phyloP scores from a whole-genome alignment of 1,140 invertebrate genomes.

The Holotrichia oblita region DNA sequence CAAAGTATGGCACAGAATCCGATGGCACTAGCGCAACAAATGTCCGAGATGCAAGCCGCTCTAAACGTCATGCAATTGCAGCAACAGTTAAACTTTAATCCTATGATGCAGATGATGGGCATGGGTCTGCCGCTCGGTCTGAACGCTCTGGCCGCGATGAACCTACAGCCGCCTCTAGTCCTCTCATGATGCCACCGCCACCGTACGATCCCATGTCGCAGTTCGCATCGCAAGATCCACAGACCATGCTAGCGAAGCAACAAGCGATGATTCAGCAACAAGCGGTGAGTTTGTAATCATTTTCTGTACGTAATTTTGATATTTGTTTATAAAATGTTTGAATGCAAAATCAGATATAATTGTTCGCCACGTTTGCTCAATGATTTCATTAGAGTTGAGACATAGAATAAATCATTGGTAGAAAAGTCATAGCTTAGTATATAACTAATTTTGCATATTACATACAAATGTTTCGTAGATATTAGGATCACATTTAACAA shows the following conservation, averaged over 20 bases:
- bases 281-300: constrained; percentile 66
- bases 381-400: not conserved
- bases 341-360: not conserved
- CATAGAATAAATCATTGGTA: not conserved
- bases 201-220: constrained; percentile 74
- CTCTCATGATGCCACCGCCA: constrained; percentile 88
- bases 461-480: not conserved
- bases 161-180: constrained; percentile 87
- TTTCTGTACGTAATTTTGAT: not conserved
- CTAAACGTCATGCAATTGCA: constrained; percentile 89
- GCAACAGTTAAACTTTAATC: constrained; percentile 83
- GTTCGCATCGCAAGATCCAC: constrained; percentile 65
- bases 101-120: constrained; percentile 87
- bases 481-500: not conserved
- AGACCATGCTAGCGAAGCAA: constrained; percentile 72
- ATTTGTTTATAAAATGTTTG: not conserved
- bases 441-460: not conserved
- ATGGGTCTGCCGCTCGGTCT: constrained; percentile 85
- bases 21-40: constrained; percentile 77
- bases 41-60: constrained; percentile 86
- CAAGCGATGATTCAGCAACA: constrained; percentile 75
- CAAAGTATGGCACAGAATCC: constrained; percentile 64
- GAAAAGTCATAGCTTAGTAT: not conserved
- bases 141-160: constrained; percentile 86
- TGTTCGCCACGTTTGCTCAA: too few relatives aligned